Conservation (phyloP, 2,888 invertebrate genomes). For the Tenthredo mesomela region DNA sequence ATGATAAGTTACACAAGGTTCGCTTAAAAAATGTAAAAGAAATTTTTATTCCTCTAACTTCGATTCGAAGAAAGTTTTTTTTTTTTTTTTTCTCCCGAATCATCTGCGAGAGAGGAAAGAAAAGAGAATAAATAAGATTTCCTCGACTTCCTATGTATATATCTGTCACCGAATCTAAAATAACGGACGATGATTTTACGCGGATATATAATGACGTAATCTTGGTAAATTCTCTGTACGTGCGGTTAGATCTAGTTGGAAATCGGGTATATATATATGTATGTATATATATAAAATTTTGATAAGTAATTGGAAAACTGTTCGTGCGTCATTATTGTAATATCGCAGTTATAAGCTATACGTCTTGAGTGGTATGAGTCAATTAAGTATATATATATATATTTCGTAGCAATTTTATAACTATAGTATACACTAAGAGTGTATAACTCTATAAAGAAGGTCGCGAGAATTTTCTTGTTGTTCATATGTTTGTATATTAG, state of each 20-base stretch:
- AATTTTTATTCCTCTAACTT: neutral
- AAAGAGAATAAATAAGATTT: neutral
- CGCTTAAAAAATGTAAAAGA: neutral
- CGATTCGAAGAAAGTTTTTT: neutral
- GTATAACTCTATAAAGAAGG: constrained; percentile 3
- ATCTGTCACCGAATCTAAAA: neutral
- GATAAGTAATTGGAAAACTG: constrained; percentile 26
- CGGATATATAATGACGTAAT: neutral
- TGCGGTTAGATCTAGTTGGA: neutral
- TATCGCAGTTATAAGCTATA: neutral
- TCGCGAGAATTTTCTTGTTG: neutral
- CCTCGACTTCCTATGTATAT: neutral
- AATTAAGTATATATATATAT: neutral
- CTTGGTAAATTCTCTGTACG: neutral
- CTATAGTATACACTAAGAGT: no score
- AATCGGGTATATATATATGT: neutral
- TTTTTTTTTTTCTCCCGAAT: neutral
- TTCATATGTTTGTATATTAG: neutral
- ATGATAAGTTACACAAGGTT: neutral
- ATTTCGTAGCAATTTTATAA: neutral
- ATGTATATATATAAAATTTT: no score
- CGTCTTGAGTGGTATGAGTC: neutral
- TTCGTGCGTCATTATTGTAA: constrained; percentile 7
- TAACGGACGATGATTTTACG: neutral
- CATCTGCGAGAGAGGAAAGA: neutral